Percentiles rank a stretch among this genome's conserved stretches.
phyloP scores from a whole-genome alignment of 2,113 vertebrate species.

The Camelus bactrianus region DNA sequence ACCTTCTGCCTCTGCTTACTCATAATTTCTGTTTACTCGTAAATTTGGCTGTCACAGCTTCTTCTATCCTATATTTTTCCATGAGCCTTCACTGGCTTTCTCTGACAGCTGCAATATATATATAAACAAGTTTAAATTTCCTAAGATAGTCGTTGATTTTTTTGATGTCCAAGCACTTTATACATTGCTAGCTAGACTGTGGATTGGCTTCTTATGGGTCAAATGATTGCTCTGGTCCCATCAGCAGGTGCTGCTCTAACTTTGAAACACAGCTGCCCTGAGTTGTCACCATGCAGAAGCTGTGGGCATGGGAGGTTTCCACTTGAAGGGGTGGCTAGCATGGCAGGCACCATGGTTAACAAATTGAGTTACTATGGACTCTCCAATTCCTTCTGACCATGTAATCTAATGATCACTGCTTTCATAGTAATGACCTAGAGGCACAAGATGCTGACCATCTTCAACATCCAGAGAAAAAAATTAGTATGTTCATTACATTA shows the following conservation, averaged over 20 bases:
- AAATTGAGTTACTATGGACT: neutral
- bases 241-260: neutral
- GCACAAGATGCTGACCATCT: neutral
- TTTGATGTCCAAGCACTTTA: neutral
- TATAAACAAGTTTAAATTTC: neutral
- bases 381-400: neutral
- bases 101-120: neutral
- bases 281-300: neutral
- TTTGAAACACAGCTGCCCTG: neutral
- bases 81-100: neutral
- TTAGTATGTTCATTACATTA: neutral
- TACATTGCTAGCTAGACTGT: neutral
- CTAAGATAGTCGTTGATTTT: neutral
- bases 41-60: slow-evolving; percentile 30
- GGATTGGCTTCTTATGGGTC: neutral
- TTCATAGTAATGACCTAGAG: slow-evolving; percentile 1
- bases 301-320: neutral
- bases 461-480: neutral
- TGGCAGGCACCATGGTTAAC: neutral
- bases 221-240: neutral
- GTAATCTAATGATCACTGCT: neutral
- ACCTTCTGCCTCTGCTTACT: neutral
- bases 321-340: neutral
- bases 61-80: neutral
- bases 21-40: slow-evolving; percentile 34